Conservation (phyloP, 2,113 vertebrate species). For the Gambusia holbrooki region DNA sequence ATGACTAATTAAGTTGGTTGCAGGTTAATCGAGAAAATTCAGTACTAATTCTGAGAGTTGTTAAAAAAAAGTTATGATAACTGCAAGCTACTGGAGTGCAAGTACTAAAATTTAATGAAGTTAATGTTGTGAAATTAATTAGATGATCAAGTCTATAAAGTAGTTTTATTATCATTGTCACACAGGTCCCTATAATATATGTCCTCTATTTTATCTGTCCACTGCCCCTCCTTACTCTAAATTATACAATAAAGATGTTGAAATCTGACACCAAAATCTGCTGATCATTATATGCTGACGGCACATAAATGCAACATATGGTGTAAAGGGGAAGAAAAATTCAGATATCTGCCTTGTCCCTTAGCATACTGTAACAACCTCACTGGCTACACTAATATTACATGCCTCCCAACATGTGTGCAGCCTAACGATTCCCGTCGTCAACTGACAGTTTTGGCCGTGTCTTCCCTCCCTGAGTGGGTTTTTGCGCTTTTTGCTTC, state of each 20-base stretch:
- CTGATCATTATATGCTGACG: not conserved
- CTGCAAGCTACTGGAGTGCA: not conserved
- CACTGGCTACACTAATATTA: slow-evolving; percentile 49
- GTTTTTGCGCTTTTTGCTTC: slow-evolving; percentile 40
- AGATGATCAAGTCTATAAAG: not conserved
- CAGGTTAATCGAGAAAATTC: not conserved
- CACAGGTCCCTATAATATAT: not conserved
- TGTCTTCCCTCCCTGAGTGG: slow-evolving; percentile 30
- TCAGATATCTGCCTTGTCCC: not conserved
- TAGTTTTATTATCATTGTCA: not conserved
- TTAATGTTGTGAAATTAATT: not conserved
- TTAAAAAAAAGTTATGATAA: not conserved
- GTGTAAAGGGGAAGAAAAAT: not conserved
- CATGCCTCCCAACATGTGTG: slow-evolving; percentile 52
- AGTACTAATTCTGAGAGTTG: too few species aligned
- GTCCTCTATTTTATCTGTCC: not conserved
- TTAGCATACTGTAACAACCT: slow-evolving; percentile 24
- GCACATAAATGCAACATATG: not conserved
- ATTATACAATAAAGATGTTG: not conserved
- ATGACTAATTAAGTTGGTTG: not conserved
- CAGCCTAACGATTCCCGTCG: slow-evolving; percentile 59
- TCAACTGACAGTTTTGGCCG: slow-evolving; percentile 54
- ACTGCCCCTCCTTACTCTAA: not conserved
- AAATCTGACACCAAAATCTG: not conserved
- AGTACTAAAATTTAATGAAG: not conserved